Percentiles rank a stretch among this genome's conserved stretches.
phyloP scores from a whole-genome alignment of 2,113 vertebrate genomes.

The Sterrhoptilus dennistouni region DNA sequence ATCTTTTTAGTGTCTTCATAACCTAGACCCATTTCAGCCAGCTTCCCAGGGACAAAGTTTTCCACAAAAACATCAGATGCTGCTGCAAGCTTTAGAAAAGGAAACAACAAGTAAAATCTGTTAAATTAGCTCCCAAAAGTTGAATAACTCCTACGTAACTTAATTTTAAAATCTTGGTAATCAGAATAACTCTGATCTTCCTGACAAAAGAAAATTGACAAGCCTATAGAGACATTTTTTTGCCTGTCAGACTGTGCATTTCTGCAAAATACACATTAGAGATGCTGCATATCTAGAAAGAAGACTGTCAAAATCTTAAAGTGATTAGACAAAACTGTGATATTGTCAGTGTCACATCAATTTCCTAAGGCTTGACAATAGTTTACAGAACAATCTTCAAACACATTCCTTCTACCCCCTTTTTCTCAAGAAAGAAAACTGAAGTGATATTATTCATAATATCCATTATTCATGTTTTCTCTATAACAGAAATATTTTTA shows the following conservation, averaged over 20 bases:
- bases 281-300: not conserved
- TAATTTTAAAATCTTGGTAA: constrained; percentile 5
- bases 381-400: not conserved
- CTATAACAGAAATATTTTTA: not conserved
- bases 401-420: not conserved
- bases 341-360: not conserved
- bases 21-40: constrained; percentile 84
- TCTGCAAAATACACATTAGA: not conserved
- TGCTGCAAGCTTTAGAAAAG: constrained; percentile 82
- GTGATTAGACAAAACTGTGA: not conserved
- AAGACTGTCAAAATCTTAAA: not conserved
- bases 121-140: constrained; percentile 1
- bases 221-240: not conserved
- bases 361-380: not conserved
- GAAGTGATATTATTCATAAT: not conserved
- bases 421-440: not conserved
- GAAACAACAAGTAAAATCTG: not conserved
- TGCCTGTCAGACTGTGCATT: not conserved
- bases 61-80: constrained; percentile 91
- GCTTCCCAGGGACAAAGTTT: constrained; percentile 91
- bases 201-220: not conserved
- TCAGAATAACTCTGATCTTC: not conserved
- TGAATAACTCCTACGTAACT: not conserved
- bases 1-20: constrained; percentile 80
- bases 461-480: not conserved